A percentile compares a stretch with the other conserved stretches of the same genome.
Conservation (phyloP, 2,113 vertebrate species). For the Fregata magnificens region DNA sequence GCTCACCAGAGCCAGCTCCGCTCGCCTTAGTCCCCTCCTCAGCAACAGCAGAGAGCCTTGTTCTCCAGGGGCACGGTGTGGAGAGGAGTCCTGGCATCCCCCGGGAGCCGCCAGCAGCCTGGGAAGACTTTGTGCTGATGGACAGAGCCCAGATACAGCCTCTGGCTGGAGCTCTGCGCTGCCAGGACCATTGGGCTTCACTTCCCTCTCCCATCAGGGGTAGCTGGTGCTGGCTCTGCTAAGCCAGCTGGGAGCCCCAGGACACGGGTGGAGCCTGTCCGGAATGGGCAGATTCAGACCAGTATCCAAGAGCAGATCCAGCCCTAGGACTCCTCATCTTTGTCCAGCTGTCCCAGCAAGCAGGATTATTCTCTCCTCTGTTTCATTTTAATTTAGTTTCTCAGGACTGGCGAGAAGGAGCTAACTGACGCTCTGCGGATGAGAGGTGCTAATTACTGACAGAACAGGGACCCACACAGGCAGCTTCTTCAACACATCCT, state of each 20-base stretch:
- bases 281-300: not conserved
- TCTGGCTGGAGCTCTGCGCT: not conserved
- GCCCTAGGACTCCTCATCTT: not conserved
- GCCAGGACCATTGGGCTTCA: not conserved
- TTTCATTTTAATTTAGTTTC: not conserved
- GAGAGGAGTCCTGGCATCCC: not conserved
- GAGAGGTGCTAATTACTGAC: not conserved
- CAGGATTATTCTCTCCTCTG: not conserved
- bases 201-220: not conserved
- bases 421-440: not conserved
- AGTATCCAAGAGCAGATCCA: not conserved
- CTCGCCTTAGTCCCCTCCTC: not conserved
- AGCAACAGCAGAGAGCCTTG: not conserved
- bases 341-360: not conserved
- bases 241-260: not conserved
- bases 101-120: not conserved
- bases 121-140: not conserved
- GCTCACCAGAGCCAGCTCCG: not conserved
- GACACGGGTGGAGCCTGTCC: not conserved
- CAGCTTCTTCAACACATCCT: not conserved
- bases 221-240: not conserved
- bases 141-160: not conserved
- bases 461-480: not conserved
- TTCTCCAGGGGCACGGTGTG: not conserved
- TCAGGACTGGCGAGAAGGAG: not conserved